Percentiles rank a stretch among this genome's conserved stretches.
Evolutionary conservation across 2,113 vertebrate genomes (phyloP).

Genomic region (Bubo blakistoni): DNA sequence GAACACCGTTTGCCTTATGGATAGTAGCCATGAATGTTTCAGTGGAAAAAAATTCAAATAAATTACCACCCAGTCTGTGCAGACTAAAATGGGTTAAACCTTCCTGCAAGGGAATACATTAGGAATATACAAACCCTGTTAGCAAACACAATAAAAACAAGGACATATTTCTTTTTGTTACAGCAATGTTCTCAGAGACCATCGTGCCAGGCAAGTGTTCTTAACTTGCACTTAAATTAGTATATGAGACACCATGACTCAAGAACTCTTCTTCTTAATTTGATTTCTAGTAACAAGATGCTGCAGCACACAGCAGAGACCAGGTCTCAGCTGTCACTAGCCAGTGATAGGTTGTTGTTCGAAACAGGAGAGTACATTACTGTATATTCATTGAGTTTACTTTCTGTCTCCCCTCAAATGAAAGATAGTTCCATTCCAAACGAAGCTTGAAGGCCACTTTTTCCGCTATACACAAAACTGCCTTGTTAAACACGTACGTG

Average conservation of each 20-base stretch:
- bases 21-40: neutral
- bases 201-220: neutral
- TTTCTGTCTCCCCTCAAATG: neutral
- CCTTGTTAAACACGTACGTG: fast-evolving
- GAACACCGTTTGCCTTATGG: neutral
- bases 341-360: neutral
- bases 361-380: neutral
- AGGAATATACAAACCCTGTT: neutral
- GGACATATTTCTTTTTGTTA: neutral
- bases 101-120: neutral
- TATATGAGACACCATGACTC: neutral
- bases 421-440: neutral
- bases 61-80: neutral
- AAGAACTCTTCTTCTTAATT: neutral
- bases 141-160: neutral
- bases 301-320: neutral
- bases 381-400: neutral
- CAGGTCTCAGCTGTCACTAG: neutral
- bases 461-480: neutral
- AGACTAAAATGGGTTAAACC: neutral
- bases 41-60: neutral
- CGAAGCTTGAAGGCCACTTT: neutral
- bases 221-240: neutral
- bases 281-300: neutral
- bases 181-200: neutral